Base-by-base conservation (phyloP, 2,888 invertebrate genomes). In the Scotopteryx bipunctaria region DNA sequence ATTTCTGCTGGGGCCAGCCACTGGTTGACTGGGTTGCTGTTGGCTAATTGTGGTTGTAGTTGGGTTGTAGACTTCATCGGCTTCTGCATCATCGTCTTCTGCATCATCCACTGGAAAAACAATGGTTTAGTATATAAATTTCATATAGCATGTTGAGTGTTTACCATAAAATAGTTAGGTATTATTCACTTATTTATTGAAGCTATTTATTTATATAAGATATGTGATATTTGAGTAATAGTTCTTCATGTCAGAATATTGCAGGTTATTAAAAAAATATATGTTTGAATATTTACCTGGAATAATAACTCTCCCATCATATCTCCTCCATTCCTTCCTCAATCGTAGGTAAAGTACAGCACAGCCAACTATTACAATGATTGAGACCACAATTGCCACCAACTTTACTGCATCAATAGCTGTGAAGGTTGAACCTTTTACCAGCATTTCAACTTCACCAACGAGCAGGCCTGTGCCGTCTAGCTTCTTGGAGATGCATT, bases 401-500 rank as follows among this genome's bases (percentile, higher is more conserved):
- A 91, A 64, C 61, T 91, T 90, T n/a, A 91, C 78, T 21, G 81
- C 88, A 71, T 91, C 91, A 44, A 81, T 71, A 14, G 89, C 69
- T 23, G 83, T 69, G 62, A 87, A 87, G 60, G 76, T 47, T 27
- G 84, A 71, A 1, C 87, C 91, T 55, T 86, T 90, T 0, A 94
- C 93, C 36, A 93, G 81, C 80, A 94, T 89, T 68, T 93, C 91
- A 16, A 93, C 91, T 52, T 91, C 86, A 31, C 92, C 91, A 16
- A 93, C 87, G 48, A 91, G 91, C 14, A 92, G 81, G 2, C 90
- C 85, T 44, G 83, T 78, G 37, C 91, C 88, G 63, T 83, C 82
- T 36, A 94, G 70, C 37, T 92, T 92, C 69, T 87, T 91, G 2
- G 94, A 93, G 48, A 94, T 76, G 66, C 94, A 94, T 68, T 91